phyloP scores from a whole-genome alignment of 2,797 vertebrate species.

The Lepilemur ruficaudatus region DNA sequence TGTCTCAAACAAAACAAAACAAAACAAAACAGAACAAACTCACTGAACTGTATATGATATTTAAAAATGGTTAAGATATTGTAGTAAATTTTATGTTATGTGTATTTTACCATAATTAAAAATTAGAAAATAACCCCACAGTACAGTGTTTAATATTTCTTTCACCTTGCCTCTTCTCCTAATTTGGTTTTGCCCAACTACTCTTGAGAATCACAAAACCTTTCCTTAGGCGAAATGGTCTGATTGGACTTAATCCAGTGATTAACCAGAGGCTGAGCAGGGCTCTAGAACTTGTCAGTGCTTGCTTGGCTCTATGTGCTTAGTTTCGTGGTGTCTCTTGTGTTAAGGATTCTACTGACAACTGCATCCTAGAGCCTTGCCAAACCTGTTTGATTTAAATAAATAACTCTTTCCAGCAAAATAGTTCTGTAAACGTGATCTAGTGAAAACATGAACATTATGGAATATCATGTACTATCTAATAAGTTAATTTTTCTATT shows the following conservation, averaged over 20 bases:
- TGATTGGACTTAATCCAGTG: neutral
- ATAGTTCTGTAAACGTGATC: neutral
- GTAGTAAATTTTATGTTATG: neutral
- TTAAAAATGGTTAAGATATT: neutral
- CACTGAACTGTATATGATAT: neutral
- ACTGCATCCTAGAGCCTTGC: neutral
- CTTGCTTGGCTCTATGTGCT: neutral
- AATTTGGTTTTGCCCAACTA: neutral
- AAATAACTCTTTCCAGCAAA: neutral
- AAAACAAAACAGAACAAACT: neutral
- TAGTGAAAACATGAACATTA: neutral
- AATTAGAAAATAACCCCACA: neutral
- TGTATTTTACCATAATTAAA: neutral
- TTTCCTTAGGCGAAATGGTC: neutral
- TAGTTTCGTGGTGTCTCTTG: neutral
- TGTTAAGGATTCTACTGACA: neutral
- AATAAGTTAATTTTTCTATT: constrained; percentile 5
- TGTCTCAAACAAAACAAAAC: too few species aligned
- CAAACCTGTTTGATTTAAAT: constrained; percentile 36
- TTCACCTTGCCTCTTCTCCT: neutral
- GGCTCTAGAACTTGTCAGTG: neutral
- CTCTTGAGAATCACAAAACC: neutral
- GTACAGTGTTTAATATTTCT: neutral
- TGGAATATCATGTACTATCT: neutral
- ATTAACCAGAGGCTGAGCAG: neutral